Percentiles rank a stretch among this genome's conserved stretches.
Conservation (phyloP, 1,140 invertebrate species). For the Propsilocerus akamusi region DNA sequence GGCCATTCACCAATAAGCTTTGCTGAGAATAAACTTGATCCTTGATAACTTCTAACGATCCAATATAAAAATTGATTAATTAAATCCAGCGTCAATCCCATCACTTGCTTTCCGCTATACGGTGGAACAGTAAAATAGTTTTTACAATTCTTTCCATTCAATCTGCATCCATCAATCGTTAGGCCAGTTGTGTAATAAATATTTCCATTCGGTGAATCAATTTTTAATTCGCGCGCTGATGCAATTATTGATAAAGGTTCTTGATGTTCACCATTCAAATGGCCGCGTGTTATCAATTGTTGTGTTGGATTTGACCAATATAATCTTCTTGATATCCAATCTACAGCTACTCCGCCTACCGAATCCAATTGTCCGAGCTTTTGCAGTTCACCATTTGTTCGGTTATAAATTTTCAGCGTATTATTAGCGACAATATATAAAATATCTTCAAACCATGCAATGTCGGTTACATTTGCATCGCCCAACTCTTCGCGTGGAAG, state of each 20-base stretch:
- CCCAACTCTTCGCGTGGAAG: slow-evolving; percentile 19
- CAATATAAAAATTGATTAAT: slow-evolving; percentile 55
- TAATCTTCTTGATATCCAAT: slow-evolving; percentile 72
- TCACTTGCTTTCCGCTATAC: slow-evolving; percentile 65
- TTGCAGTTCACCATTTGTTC: slow-evolving; percentile 32
- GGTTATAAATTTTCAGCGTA: slow-evolving; percentile 48
- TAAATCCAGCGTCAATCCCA: slow-evolving; percentile 62
- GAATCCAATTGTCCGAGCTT: slow-evolving; percentile 41
- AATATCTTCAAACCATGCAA: slow-evolving; percentile 45
- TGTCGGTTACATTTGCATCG: slow-evolving; percentile 37
- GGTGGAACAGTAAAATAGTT: slow-evolving; percentile 52
- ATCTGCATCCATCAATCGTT: slow-evolving; percentile 52
- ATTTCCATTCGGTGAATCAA: slow-evolving; percentile 63
- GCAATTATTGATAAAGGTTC: slow-evolving; percentile 61
- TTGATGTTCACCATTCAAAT: slow-evolving; percentile 42
- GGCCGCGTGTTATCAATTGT: slow-evolving; percentile 48
- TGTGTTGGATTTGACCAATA: slow-evolving; percentile 80
- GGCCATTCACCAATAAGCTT: slow-evolving; percentile 32
- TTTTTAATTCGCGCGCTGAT: slow-evolving; percentile 55
- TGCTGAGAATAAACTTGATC: slow-evolving; percentile 49
- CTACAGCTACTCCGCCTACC: slow-evolving; percentile 61
- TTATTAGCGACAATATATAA: slow-evolving; percentile 59
- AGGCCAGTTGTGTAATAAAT: slow-evolving; percentile 78
- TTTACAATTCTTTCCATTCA: slow-evolving; percentile 58
- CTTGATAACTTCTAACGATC: slow-evolving; percentile 54